Base-by-base conservation (phyloP, 2,888 invertebrate genomes). In the Timema podura region DNA sequence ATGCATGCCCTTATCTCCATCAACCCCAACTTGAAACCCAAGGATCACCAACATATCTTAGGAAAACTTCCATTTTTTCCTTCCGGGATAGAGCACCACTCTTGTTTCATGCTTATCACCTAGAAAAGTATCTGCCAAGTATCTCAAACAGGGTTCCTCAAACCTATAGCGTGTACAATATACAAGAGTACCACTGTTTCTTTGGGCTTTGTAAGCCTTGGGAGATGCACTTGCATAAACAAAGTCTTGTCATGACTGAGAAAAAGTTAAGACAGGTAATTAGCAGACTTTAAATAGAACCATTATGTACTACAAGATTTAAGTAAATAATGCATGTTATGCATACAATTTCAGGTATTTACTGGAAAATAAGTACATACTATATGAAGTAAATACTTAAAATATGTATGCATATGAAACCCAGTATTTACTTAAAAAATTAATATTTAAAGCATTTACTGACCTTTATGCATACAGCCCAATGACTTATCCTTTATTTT, bases 341-440 rank as follows among this genome's bases (percentile, higher is more conserved):
- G 30, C 30, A 30, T 30, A 2, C 30, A 30, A 30, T 30, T 30
- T 30, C 1, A 30, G 3, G 1, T 30, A 3, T 30, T 30, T 30
- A 30, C 30, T 51, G 0, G 51, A 51, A 51, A 51, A 51, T 51
- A 51, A 5, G 8, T 57, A 57, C 15, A 7, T 57, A n/a, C 0
- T 13, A 57, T 15, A 16, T n/a, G 5, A 57, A 57, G 57, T n/a
- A 57, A 57, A 57, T n/a, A 57, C 57, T 57, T 11, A n/a, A 7
- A 57, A 11, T n/a, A 5, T 57, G 30, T 57, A 11, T 57, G 57
- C 57, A 57, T 57, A 6, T n/a, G 57, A 57, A 13, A 57, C 57
- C 5, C n/a, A 57, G n/a, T 57, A 57, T 11, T 57, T 57, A n/a
- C 57, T 57, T 57, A 13, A 8, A 54, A 57, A 57, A 57, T n/a